These are phyloP conservation scores for Acrossocheilus wenchowensis DNA, from an alignment of 2,797 vertebrate genomes.

Conservation along the genomic window DNA sequence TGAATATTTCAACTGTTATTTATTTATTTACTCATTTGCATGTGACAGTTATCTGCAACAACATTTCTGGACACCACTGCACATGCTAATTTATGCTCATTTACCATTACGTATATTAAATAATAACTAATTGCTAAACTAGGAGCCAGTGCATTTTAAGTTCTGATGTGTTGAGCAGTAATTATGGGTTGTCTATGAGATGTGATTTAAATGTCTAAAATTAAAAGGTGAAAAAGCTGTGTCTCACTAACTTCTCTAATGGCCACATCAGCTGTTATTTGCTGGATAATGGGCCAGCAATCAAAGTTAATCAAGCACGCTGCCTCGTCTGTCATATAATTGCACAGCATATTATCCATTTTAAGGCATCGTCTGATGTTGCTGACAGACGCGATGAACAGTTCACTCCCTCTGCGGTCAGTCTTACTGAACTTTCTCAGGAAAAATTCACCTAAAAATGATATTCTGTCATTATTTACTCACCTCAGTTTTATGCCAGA, in stretches of 20 bases:
- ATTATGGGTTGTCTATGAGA: conserved; percentile 34
- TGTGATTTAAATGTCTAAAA: conserved; percentile 31
- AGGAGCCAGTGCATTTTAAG: not conserved
- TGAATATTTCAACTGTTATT: too few species aligned
- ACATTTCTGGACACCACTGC: not conserved
- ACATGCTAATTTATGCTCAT: too few species aligned
- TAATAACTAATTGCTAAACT: not conserved
- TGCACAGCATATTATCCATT: conserved; percentile 44
- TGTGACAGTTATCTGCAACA: too few species aligned
- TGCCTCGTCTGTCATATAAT: conserved; percentile 39
- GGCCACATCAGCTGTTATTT: conserved; percentile 51
- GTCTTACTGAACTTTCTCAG: conserved; percentile 8
- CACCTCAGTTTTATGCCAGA: not conserved
- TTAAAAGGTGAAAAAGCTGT: conserved; percentile 48
- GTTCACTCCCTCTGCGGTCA: conserved; percentile 21
- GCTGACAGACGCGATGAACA: conserved; percentile 26
- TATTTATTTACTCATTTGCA: too few species aligned
- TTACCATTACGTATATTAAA: too few species aligned
- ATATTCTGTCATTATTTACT: not conserved
- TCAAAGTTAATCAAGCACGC: conserved; percentile 54
- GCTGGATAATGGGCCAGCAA: conserved; percentile 52
- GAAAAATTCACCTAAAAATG: not conserved
- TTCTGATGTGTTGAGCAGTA: conserved; percentile 24
- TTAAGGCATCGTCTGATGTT: conserved; percentile 44
- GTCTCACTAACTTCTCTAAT: conserved; percentile 48